phyloP scores from a whole-genome alignment of 2,888 invertebrate species.

The Elmis aenea region DNA sequence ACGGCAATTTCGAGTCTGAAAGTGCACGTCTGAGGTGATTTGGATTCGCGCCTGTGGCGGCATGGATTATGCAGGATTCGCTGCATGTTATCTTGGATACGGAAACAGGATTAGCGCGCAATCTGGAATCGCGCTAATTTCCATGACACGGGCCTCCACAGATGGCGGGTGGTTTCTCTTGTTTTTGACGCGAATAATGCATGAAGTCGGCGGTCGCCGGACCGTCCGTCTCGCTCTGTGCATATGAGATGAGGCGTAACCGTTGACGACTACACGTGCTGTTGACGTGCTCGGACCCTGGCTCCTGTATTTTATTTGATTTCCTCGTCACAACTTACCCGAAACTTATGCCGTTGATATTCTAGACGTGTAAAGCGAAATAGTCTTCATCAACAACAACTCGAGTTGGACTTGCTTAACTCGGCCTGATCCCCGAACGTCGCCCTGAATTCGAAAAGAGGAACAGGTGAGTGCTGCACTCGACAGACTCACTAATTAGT shows the following conservation, averaged over 20 bases:
- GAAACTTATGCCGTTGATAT: slow-evolving; percentile 12
- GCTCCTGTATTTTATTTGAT: slow-evolving; percentile 10
- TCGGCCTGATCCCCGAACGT: slow-evolving; percentile 4
- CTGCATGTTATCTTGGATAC: slow-evolving; percentile 24
- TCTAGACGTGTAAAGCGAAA: slow-evolving; percentile 9
- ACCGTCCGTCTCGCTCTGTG: slow-evolving; percentile 31
- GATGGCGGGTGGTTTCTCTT: slow-evolving; percentile 30
- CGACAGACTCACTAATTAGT: slow-evolving; percentile 23
- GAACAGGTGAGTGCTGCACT: slow-evolving; percentile 22
- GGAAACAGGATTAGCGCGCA: slow-evolving; percentile 20
- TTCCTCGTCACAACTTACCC: slow-evolving; percentile 12
- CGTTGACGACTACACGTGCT: slow-evolving; percentile 32
- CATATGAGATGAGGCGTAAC: slow-evolving; percentile 38
- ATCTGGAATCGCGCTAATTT: slow-evolving; percentile 30
- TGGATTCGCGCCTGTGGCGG: slow-evolving; percentile 27
- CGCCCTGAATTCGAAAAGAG: slow-evolving; percentile 6
- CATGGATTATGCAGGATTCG: slow-evolving; percentile 30
- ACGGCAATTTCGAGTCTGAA: slow-evolving; percentile 32
- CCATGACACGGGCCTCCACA: slow-evolving; percentile 28
- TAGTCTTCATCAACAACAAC: slow-evolving; percentile 10
- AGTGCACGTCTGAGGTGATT: slow-evolving; percentile 25
- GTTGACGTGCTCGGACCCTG: slow-evolving; percentile 30
- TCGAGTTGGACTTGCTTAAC: slow-evolving; percentile 7
- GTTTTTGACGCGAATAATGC: slow-evolving; percentile 40
- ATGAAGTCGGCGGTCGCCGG: slow-evolving; percentile 40